These are phyloP conservation scores for Eupithecia inturbata DNA, from an alignment of 2,888 invertebrate species.

Conservation along the genomic window DNA sequence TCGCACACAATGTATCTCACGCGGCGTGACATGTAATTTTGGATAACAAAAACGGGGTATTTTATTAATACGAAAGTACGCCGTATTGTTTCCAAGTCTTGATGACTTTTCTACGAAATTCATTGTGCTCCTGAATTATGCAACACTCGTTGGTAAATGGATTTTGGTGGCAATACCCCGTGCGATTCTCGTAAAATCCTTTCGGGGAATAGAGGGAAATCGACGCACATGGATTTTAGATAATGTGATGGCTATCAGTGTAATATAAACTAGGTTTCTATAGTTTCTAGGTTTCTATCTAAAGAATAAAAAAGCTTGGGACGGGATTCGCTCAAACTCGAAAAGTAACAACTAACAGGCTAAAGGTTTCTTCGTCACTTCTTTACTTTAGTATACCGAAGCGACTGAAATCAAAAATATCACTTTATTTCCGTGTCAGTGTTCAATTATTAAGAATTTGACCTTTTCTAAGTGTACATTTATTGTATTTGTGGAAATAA, in stretches of 20 bases:
- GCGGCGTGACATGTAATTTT: conserved; percentile 64
- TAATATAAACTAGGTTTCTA: not conserved
- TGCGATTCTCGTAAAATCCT: not conserved
- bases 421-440: too few species aligned
- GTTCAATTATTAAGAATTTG: too few species aligned
- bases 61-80: conserved; percentile 42
- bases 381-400: too few species aligned
- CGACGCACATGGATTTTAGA: not conserved
- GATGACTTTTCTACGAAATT: conserved; percentile 4
- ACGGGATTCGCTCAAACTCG: too few species aligned
- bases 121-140: not conserved
- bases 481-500: too few species aligned
- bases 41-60: conserved; percentile 51
- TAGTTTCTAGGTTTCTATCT: too few species aligned
- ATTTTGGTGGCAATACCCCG: not conserved
- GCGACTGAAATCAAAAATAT: too few species aligned
- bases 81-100: conserved; percentile 29
- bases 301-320: too few species aligned
- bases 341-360: too few species aligned
- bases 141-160: not conserved
- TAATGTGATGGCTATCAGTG: not conserved
- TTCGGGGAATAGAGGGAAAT: not conserved
- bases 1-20: conserved; percentile 59
- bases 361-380: too few species aligned
- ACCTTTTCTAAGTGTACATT: too few species aligned